Base-by-base conservation (phyloP, 2,888 invertebrate species). In the Sicus ferrugineus region DNA sequence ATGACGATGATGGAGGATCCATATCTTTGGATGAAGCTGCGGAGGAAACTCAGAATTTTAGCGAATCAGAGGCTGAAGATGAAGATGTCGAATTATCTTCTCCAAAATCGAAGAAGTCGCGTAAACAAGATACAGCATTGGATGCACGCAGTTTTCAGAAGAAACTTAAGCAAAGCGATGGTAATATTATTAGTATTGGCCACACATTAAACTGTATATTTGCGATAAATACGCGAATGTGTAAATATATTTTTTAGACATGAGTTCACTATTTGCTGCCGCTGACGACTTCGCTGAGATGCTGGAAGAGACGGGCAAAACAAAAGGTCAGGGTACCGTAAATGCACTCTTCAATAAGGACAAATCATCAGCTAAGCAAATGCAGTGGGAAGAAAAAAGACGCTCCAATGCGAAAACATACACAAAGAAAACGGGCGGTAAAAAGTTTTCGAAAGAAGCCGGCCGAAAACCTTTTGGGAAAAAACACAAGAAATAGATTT, bases 201-300 rank as follows among this genome's bases (percentile, higher is more conserved):
- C 28, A 9, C 11, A 5, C 16, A 3, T 21, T 67, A 26, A 42
- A 58, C 21, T 16, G 28, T n/a, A n/a, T n/a, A n/a, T n/a, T n/a
- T n/a, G n/a, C n/a, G n/a, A n/a, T n/a, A n/a, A n/a, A n/a, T n/a
- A n/a, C n/a, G n/a, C n/a, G n/a, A n/a, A n/a, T n/a, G n/a, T n/a
- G n/a, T n/a, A n/a, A n/a, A n/a, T n/a, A n/a, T 50, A 31, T 50
- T 73, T 67, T 70, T 14, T 70, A 85, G 89, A 90, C 75, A 86
- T 90, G 56, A 87, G 88, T 52, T 89, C 90, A 0, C 80, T 93
- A 42, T 95, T 95, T 85, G 93, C 94, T 2, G 92, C 94, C 0
- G 94, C 94, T 0, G 95, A 95, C 83, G 92, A 96, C 85, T 97
- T 97, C 86, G 92, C 96, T 0, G 91, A 93, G 56, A 87, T 96